Base-by-base conservation (phyloP, 1,140 invertebrate genomes). In the Aphaenogaster rudis region DNA sequence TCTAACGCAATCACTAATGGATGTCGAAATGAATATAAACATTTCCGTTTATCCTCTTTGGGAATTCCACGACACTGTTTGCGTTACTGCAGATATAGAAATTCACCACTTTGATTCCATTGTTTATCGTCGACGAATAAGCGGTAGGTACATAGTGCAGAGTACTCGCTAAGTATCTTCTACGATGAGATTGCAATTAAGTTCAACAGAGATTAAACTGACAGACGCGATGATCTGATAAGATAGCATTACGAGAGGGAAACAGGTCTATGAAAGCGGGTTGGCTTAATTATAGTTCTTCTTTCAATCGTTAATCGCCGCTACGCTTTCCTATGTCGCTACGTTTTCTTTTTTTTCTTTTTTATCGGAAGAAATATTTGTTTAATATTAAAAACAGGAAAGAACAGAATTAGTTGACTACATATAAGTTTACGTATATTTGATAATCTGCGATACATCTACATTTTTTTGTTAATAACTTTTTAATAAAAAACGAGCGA, bases 11-110 rank as follows among this genome's bases (percentile, higher is more conserved):
- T 93, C 89, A 91, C 89, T 93, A 94, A 94, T 93, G 92, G 92
- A 94, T 91, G 90, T 86, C 88, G 90, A 94, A 94, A 93, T 94
- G 93, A 94, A 94, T 93, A 93, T 93, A 93, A 94, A 93, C 93
- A 94, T 94, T 93, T 86, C 77, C 76, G 82, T 33, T 69, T 59
- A 93, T 93, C 90, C 92, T 90, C 92, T 92, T 93, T 92, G 78
- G 80, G 86, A 89, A 92, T 93, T 92, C 78, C 71, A 72, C 78
- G 86, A 78, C 84, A 81, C 76, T 74, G 86, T 74, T 64, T 67
- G 69, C 85, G 76, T 63, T 79, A 21, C 89, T 76, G 67, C 64
- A 54, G 36, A 77, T 64, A 48, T 61, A 79, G 86, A 88, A 84
- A 88, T 88, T 80, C 64, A 28, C 8, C 33, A 54, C 45, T 89